A percentile compares a stretch with the other conserved stretches of the same genome.
phyloP scores from a whole-genome alignment of 2,797 vertebrate genomes.

The Spea hammondii region DNA sequence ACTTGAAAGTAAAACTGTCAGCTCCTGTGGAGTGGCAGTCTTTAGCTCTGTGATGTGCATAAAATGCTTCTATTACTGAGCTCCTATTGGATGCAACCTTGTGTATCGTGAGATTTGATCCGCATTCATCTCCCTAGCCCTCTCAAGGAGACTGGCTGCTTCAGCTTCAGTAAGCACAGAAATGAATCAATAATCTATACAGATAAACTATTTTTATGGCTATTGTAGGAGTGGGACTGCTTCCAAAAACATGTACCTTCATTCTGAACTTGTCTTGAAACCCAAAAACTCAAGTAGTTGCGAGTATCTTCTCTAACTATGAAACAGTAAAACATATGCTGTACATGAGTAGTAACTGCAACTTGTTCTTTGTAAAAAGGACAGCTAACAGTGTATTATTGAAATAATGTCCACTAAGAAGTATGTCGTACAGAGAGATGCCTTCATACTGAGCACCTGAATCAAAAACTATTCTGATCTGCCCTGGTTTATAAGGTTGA shows the following conservation, averaged over 20 bases:
- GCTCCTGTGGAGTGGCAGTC: neutral
- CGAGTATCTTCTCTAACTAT: neutral
- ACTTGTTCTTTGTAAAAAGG: no score
- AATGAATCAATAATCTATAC: neutral
- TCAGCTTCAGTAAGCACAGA: constrained; percentile 1
- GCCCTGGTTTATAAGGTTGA: no score
- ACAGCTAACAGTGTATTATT: no score
- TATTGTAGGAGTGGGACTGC: constrained; percentile 1
- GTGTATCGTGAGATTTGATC: constrained; percentile 6
- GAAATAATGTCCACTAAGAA: no score
- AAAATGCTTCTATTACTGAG: neutral
- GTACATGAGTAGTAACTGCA: no score
- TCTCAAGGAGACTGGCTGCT: neutral
- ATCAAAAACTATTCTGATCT: no score
- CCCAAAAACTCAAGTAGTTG: constrained; percentile 9
- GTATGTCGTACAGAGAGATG: no score
- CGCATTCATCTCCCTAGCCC: neutral
- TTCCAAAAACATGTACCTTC: constrained; percentile 12
- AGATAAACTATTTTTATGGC: neutral
- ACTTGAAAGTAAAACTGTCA: no score
- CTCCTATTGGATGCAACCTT: neutral
- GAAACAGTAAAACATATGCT: no score
- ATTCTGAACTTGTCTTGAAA: constrained; percentile 8
- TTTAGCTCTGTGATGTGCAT: neutral
- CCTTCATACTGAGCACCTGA: no score